Conservation (phyloP, 2,888 invertebrate species). For the Campoplex capitator region DNA sequence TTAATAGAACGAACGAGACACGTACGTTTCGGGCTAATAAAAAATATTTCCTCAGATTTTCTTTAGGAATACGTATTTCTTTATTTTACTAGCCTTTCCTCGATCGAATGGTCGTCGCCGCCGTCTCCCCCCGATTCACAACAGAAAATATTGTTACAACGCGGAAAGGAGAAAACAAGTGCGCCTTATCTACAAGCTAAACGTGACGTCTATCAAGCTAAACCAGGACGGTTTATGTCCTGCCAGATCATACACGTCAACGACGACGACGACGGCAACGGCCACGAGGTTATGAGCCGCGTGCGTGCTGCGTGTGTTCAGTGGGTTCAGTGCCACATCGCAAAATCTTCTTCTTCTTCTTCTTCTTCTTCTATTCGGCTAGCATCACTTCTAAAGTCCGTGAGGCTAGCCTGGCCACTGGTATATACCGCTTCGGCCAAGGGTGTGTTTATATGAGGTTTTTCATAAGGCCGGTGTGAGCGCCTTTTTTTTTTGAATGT, state of each 20-base stretch:
- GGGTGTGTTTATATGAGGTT: too few species aligned
- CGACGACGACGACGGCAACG: not conserved
- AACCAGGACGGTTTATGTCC: not conserved
- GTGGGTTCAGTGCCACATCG: slow-evolving; percentile 66
- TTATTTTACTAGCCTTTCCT: not conserved
- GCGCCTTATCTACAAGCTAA: not conserved
- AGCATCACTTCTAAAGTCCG: too few species aligned
- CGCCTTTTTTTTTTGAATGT: too few species aligned
- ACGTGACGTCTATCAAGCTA: not conserved
- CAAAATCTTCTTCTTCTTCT: too few species aligned
- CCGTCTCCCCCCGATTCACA: not conserved
- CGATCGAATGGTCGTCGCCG: too few species aligned
- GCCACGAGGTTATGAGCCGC: slow-evolving; percentile 57
- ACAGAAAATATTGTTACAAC: not conserved
- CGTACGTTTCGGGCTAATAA: not conserved
- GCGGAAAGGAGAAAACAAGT: not conserved
- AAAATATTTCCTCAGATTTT: not conserved
- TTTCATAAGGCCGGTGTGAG: too few species aligned
- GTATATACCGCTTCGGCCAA: too few species aligned
- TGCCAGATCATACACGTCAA: not conserved
- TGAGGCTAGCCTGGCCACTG: too few species aligned
- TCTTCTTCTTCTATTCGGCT: too few species aligned
- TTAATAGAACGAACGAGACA: not conserved
- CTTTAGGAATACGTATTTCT: not conserved
- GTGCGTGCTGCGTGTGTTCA: slow-evolving; percentile 21